Conservation (phyloP, 2,113 vertebrate species). For the Caloenas nicobarica region DNA sequence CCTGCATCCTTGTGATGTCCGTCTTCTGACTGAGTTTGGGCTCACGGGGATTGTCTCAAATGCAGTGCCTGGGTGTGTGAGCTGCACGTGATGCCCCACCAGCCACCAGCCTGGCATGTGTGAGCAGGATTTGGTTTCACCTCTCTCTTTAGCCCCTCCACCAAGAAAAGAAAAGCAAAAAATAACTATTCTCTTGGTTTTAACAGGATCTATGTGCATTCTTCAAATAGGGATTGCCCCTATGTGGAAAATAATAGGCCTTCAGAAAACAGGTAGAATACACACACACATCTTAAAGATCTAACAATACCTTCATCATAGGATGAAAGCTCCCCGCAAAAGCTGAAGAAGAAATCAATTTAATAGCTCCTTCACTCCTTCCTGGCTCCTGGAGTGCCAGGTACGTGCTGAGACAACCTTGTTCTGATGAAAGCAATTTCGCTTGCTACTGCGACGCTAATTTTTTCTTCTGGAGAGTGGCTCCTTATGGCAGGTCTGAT, state of each 20-base stretch:
- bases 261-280: neutral
- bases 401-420: constrained; percentile 5
- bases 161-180: neutral
- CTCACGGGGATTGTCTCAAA: neutral
- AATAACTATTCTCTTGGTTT: neutral
- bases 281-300: neutral
- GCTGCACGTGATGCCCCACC: neutral
- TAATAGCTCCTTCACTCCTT: neutral
- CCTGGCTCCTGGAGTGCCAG: constrained; percentile 5
- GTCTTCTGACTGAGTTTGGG: neutral
- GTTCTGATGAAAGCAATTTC: neutral
- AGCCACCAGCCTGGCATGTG: neutral
- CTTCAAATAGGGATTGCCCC: neutral
- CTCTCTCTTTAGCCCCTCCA: neutral
- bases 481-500: constrained; percentile 1
- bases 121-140: neutral
- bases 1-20: rapidly evolving
- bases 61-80: rapidly evolving
- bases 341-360: constrained; percentile 9
- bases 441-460: neutral
- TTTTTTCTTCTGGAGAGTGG: constrained; percentile 15
- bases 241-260: neutral
- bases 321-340: neutral
- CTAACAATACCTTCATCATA: neutral
- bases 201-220: neutral